These are phyloP conservation scores for Cylindroiulus punctatus DNA, from an alignment of 2,888 invertebrate species.

Conservation along the genomic window DNA sequence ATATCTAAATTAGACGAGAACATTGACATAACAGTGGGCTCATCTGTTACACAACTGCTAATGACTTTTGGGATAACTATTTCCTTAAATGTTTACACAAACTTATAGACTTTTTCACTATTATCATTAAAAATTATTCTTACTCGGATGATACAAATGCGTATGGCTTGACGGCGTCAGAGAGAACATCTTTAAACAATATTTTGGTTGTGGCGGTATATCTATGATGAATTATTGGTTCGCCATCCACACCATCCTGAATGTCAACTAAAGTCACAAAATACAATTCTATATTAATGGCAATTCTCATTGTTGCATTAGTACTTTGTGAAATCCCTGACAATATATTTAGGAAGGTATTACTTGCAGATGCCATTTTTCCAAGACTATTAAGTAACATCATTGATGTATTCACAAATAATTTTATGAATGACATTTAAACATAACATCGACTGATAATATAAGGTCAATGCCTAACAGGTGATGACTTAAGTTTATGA, in stretches of 20 bases:
- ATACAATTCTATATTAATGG: background rate
- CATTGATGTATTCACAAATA: too few species aligned
- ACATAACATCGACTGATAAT: background rate
- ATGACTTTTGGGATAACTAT: too few species aligned
- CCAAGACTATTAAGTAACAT: too few species aligned
- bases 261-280: conserved; percentile 70
- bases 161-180: conserved; percentile 67
- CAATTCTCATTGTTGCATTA: too few species aligned
- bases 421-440: background rate
- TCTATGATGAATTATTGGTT: conserved; percentile 72
- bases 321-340: too few species aligned
- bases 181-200: conserved; percentile 67
- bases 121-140: conserved; percentile 52
- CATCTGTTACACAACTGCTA: background rate
- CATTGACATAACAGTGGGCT: too few species aligned
- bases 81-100: too few species aligned
- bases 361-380: too few species aligned
- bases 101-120: too few species aligned
- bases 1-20: conserved; percentile 61
- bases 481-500: too few species aligned
- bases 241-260: conserved; percentile 71
- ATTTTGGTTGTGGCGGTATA: conserved; percentile 69
- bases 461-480: background rate
- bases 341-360: too few species aligned
- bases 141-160: conserved; percentile 67